Base-by-base conservation (phyloP, 2,888 invertebrate genomes). In the Campopleginae sp. region DNA sequence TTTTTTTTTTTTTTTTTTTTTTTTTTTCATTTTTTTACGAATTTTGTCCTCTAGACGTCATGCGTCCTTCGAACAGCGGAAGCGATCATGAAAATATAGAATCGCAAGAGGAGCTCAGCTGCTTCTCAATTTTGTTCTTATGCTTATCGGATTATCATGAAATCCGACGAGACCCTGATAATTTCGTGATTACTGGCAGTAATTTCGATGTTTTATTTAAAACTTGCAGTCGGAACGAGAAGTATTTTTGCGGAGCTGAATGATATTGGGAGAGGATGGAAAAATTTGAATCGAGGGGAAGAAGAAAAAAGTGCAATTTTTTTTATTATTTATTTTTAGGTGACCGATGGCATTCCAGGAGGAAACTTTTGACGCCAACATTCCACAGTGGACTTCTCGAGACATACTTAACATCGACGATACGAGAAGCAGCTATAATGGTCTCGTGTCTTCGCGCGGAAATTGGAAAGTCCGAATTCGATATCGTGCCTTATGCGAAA, bases 291-390 rank as follows among this genome's bases (percentile, higher is more conserved):
- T n/a, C n/a, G n/a, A n/a, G n/a, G n/a, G n/a, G n/a, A 38, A 38
- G n/a, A 23, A 8, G 44, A 74, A 42, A 27, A 51, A 33, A 54
- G 0, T n/a, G 19, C 31, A 75, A 63, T 75, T 51, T 0, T 58
- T 2, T 6, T 80, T 48, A 63, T 19, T 14, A 12, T 51, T 14
- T 72, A 71, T 42, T 81, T 89, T 23, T 79, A 93, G 93, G 93
- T 0, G 87, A 89, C 6, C 91, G 89, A 58, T 93, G 93, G 93
- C 91, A 92, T 48, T 75, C 84, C 6, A 89, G 92, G n/a, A 90
- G 94, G 70, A 94, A 94, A 84, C 65, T 94, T 7, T 79, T 94
- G 31, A 93, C 94, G 0, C 92, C 94, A 2, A 90, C 91, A 0
- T 94, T 94, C 63, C 94, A 94, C 88, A 91, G 88, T 33, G 89